Base-by-base conservation (phyloP, 2,113 vertebrate species). In the Romanogobio albipinnatus region DNA sequence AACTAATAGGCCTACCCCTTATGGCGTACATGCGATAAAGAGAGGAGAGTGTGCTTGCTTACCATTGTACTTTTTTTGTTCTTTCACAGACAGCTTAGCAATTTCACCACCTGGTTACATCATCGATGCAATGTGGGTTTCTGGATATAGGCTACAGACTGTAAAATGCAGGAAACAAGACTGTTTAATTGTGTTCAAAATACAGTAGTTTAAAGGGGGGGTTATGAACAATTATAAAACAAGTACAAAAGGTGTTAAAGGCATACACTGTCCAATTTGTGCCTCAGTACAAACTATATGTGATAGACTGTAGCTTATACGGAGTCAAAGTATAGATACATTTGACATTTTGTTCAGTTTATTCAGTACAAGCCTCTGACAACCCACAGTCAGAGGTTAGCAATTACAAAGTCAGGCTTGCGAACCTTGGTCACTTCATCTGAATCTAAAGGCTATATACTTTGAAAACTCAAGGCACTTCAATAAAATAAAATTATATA, bases 81-180 rank as follows among this genome's bases (percentile, higher is more conserved):
- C 26, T 81, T 62, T 79, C 13, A 62, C 39, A 62, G n/a, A 79
- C 58, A 81, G 6, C 26, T 29, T 51, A 68, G 61, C 61, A 81
- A 11, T 68, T 80, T 66, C 24, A 64, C 43, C 78, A 66, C 66
- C 39, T 51, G 78, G 24, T 47, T 66, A 17, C 78, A 81, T 66
- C 43, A 24, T 80, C 61, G 9, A 81, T 51, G 29, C 29, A 29
- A 29, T 29, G n/a, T 24, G 43, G n/a, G 76, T 26, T 24, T 62
- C 56, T n/a, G 9, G n/a, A 47, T 62, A 45, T n/a, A 29, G 29
- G 29, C 29, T 29, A 79, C 36, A 36, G 51, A 36, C 24, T 29
- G 51, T 58, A 4, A 76, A 56, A 76, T 29, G 17, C 4, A 6
- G 1, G 0, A 53, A 53, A 4, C n/a, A 29, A 29, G 13, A 19